Conservation (phyloP, 2,113 vertebrate species). For the Tiliqua scincoides region DNA sequence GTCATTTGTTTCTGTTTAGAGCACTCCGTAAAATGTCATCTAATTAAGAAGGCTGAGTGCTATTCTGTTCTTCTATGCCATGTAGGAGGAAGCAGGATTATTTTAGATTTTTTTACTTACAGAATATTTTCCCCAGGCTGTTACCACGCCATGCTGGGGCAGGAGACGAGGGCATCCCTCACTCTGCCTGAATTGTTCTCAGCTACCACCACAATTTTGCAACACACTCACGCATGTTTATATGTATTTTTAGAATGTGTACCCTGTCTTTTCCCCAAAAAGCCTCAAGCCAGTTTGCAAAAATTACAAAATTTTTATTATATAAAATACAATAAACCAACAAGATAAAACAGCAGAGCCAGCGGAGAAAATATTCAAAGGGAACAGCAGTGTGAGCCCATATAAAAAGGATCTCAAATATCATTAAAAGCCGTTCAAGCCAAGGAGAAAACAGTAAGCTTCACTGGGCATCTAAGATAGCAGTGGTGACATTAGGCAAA, state of each 20-base stretch:
- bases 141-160: background rate
- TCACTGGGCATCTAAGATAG: background rate
- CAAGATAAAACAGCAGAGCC: background rate
- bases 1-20: slow-evolving; percentile 8
- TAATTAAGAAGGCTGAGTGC: fast-evolving
- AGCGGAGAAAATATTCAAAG: background rate
- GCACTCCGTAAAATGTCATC: slow-evolving; percentile 7
- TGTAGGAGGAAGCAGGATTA: background rate
- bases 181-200: background rate
- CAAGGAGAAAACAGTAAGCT: background rate
- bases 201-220: background rate
- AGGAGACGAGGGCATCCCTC: background rate
- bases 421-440: background rate
- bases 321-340: too few relatives aligned
- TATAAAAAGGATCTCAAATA: background rate
- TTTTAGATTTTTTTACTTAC: background rate
- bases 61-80: background rate
- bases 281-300: background rate
- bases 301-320: background rate
- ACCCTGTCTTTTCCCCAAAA: too few relatives aligned
- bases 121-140: background rate
- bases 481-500: too few relatives aligned
- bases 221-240: background rate
- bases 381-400: background rate
- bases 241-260: too few relatives aligned